These are phyloP conservation scores for Drosophila multiciliata DNA, from an alignment of 2,888 invertebrate species.

Conservation along the genomic window DNA sequence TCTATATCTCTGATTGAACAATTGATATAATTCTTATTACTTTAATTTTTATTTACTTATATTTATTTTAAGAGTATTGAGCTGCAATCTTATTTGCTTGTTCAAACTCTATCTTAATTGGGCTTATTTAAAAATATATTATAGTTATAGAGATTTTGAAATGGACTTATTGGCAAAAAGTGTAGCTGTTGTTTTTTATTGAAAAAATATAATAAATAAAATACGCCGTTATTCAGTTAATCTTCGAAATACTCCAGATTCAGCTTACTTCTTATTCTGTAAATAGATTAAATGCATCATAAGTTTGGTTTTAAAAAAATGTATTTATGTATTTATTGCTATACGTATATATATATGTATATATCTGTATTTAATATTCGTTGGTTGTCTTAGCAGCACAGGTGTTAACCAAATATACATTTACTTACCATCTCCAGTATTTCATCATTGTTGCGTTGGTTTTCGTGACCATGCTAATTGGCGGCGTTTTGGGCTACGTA, in stretches of 20 bases:
- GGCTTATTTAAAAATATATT: neutral
- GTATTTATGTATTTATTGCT: neutral
- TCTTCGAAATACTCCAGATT: neutral
- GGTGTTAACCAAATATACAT: constrained; percentile 23
- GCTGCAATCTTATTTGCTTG: neutral
- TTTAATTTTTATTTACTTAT: neutral
- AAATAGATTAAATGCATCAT: neutral
- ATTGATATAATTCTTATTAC: neutral
- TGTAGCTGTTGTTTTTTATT: too few species aligned
- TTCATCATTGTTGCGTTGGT: constrained; percentile 95
- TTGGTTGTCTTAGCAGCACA: neutral
- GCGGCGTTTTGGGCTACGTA: constrained; percentile 95
- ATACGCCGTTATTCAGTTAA: neutral
- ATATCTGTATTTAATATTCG: neutral
- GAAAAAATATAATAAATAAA: neutral
- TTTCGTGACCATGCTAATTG: constrained; percentile 95
- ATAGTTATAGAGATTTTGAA: neutral
- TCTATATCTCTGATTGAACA: neutral
- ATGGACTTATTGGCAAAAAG: neutral
- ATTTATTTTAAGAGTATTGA: neutral
- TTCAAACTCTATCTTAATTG: neutral
- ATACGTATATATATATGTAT: neutral
- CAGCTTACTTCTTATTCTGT: neutral
- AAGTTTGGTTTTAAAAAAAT: neutral
- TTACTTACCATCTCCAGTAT: constrained; percentile 87